phyloP scores from a whole-genome alignment of 2,797 vertebrate species.

The Cryptoprocta ferox region DNA sequence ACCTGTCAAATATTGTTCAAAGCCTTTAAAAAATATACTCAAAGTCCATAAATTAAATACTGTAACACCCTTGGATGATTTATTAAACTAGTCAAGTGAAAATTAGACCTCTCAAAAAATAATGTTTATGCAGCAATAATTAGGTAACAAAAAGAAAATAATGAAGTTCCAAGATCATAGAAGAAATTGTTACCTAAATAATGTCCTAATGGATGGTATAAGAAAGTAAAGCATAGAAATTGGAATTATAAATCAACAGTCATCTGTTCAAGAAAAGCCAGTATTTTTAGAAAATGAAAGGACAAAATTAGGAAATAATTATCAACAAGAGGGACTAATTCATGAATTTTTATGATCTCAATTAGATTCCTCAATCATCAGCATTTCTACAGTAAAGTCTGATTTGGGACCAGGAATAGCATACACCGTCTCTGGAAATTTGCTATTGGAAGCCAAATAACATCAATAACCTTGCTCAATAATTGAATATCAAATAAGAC shows the following conservation, averaged over 20 bases:
- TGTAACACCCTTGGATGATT: conserved; percentile 61
- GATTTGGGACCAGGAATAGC: background rate
- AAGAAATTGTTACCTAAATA: conserved; percentile 23
- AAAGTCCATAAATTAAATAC: conserved; percentile 41
- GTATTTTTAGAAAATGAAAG: background rate
- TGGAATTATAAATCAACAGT: background rate
- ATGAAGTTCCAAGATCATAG: background rate
- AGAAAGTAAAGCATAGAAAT: background rate
- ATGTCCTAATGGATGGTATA: background rate
- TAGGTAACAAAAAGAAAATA: conserved; percentile 7
- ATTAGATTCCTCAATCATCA: background rate
- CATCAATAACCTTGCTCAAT: background rate
- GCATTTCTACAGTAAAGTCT: background rate
- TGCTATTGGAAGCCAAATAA: background rate
- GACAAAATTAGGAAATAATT: conserved; percentile 38
- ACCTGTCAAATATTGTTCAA: conserved; percentile 2
- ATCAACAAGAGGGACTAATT: background rate
- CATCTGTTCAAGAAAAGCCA: background rate
- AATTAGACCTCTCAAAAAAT: background rate
- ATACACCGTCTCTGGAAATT: conserved; percentile 5
- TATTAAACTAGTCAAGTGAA: conserved; percentile 25
- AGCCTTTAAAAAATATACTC: conserved; percentile 14
- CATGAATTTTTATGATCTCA: conserved; percentile 34
- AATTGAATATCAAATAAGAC: conserved; percentile 8
- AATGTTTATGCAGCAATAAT: background rate